These are phyloP conservation scores for Grammomys surdaster DNA, from an alignment of 2,113 vertebrate species.

Conservation along the genomic window DNA sequence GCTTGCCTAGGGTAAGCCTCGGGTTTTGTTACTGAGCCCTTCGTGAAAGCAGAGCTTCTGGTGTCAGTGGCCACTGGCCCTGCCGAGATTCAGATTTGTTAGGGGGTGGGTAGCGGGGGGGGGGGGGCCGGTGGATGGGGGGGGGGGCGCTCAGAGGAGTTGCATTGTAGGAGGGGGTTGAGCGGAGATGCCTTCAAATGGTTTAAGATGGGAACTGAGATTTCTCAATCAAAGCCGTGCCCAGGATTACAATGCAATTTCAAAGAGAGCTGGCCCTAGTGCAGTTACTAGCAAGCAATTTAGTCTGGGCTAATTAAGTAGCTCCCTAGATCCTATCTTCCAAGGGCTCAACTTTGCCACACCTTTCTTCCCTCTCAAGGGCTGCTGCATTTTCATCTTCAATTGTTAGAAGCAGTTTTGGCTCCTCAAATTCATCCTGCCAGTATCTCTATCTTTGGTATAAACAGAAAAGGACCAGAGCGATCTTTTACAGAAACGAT, in stretches of 20 bases:
- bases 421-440: slow-evolving; percentile 62
- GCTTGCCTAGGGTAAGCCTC: background rate
- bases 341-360: slow-evolving; percentile 71
- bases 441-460: slow-evolving; percentile 55
- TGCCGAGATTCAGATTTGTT: background rate
- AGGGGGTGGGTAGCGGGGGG: background rate
- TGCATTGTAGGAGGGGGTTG: slow-evolving; percentile 58
- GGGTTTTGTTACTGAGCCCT: background rate
- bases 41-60: background rate
- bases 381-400: slow-evolving; percentile 55
- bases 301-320: slow-evolving; percentile 57
- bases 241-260: slow-evolving; percentile 54
- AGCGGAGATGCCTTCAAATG: slow-evolving; percentile 48
- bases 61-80: background rate
- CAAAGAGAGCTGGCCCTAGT: slow-evolving; percentile 59
- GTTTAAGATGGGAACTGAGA: slow-evolving; percentile 52
- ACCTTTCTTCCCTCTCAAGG: slow-evolving; percentile 75
- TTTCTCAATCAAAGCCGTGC: slow-evolving; percentile 54
- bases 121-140: background rate
- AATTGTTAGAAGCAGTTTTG: slow-evolving; percentile 64
- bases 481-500: slow-evolving; percentile 65
- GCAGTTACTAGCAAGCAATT: slow-evolving; percentile 37
- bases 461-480: slow-evolving; percentile 67
- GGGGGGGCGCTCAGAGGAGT: background rate
- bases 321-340: slow-evolving; percentile 7